These are phyloP conservation scores for Dendrocincla fuliginosa DNA, from an alignment of 2,797 vertebrate species.

Conservation along the genomic window DNA sequence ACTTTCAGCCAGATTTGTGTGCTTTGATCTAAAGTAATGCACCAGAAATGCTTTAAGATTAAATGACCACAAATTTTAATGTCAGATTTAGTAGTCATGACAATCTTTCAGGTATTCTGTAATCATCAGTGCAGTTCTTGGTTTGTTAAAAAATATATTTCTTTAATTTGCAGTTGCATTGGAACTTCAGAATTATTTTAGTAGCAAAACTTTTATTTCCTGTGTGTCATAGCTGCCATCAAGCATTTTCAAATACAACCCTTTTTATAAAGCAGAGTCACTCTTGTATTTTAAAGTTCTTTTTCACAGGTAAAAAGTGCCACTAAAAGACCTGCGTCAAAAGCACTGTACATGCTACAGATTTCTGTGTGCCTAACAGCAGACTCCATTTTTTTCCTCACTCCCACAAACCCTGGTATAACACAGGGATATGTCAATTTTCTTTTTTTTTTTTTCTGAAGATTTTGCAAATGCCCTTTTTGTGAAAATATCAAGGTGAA, in stretches of 20 bases:
- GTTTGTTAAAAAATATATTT: background rate
- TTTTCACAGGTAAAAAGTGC: background rate
- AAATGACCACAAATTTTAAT: background rate
- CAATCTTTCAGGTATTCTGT: background rate
- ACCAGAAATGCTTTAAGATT: background rate
- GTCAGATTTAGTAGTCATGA: background rate
- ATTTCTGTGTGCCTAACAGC: background rate
- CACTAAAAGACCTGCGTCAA: background rate
- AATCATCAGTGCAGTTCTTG: background rate
- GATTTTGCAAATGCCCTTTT: conserved; percentile 29
- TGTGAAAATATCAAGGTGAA: background rate
- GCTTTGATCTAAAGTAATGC: conserved; percentile 9
- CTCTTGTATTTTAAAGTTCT: background rate
- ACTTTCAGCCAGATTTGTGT: background rate
- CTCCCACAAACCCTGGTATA: background rate
- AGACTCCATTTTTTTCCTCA: background rate
- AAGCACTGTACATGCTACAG: background rate
- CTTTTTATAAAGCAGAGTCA: background rate
- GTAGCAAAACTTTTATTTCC: background rate
- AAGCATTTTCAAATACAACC: background rate
- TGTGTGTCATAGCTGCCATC: background rate
- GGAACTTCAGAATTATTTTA: background rate
- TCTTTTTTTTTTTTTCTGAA: background rate
- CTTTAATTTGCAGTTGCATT: background rate
- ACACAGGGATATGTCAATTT: background rate